These are phyloP conservation scores for Antheraea yamamai DNA, from an alignment of 2,888 invertebrate species.

Conservation along the genomic window DNA sequence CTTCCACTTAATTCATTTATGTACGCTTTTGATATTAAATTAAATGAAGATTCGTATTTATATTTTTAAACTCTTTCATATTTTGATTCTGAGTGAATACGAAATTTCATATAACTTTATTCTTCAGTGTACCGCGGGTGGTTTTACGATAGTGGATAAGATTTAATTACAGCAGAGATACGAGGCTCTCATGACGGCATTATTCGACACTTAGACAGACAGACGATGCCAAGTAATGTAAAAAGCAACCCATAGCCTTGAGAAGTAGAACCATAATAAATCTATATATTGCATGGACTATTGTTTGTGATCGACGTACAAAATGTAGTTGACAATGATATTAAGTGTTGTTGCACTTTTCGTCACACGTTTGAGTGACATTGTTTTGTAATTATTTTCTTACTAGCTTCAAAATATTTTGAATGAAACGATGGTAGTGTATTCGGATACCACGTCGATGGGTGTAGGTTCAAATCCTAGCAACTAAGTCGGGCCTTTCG, in stretches of 20 bases:
- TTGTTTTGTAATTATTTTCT: too few species aligned
- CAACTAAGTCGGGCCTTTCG: too few species aligned
- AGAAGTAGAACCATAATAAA: conserved; percentile 43
- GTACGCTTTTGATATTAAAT: background rate
- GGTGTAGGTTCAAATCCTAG: too few species aligned
- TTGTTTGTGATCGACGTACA: background rate
- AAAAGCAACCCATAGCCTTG: conserved; percentile 39
- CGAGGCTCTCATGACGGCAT: conserved; percentile 24
- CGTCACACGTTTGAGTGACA: too few species aligned
- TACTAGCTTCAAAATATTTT: too few species aligned
- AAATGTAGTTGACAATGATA: too few species aligned
- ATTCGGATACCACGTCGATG: too few species aligned
- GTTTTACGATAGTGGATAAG: conserved; percentile 28
- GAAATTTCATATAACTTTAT: background rate
- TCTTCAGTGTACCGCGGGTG: background rate
- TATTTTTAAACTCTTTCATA: background rate
- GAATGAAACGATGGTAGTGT: too few species aligned
- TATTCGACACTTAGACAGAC: conserved; percentile 28
- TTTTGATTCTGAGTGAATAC: background rate
- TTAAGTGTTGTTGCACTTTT: too few species aligned
- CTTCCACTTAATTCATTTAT: background rate
- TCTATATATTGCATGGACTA: conserved; percentile 30
- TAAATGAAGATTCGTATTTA: background rate
- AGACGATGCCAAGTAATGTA: conserved; percentile 34
- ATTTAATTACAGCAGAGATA: conserved; percentile 34